Conservation (phyloP, 2,797 vertebrate species). For the Cossypha polioptera region DNA sequence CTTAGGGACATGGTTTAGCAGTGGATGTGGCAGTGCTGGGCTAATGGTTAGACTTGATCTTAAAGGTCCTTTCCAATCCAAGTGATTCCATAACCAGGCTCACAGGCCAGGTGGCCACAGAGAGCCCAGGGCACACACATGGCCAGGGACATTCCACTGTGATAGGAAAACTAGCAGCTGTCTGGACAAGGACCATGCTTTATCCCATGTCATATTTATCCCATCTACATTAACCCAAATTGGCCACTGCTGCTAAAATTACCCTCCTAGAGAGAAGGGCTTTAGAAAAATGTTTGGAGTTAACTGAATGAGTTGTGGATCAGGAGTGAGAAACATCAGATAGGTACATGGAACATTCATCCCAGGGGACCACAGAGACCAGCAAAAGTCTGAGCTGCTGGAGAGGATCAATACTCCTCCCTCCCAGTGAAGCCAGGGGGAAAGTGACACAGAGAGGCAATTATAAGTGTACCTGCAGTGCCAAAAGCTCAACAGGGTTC, state of each 20-base stretch:
- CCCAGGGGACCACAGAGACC: background rate
- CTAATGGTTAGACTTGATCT: background rate
- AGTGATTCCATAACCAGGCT: background rate
- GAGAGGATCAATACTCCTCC: background rate
- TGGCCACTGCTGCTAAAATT: background rate
- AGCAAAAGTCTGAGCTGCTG: background rate
- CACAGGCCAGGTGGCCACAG: background rate
- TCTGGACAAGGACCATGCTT: background rate
- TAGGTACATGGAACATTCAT: background rate
- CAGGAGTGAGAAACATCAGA: background rate
- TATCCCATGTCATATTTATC: background rate
- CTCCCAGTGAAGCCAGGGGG: background rate
- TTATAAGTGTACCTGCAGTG: background rate
- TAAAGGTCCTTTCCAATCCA: background rate
- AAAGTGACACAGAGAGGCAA: background rate
- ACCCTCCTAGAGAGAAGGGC: background rate
- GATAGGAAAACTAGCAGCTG: background rate
- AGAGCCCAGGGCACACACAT: rapidly evolving
- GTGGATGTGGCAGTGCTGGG: background rate
- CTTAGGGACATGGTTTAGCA: background rate
- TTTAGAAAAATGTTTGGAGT: background rate
- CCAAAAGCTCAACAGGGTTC: background rate
- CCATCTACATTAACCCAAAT: background rate
- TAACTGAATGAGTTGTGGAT: background rate
- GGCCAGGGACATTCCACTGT: rapidly evolving